A percentile compares a stretch with the other conserved stretches of the same genome.
These are phyloP conservation scores for Thripadectes ignobilis DNA, from an alignment of 2,797 vertebrate genomes.

Conservation along the genomic window DNA sequence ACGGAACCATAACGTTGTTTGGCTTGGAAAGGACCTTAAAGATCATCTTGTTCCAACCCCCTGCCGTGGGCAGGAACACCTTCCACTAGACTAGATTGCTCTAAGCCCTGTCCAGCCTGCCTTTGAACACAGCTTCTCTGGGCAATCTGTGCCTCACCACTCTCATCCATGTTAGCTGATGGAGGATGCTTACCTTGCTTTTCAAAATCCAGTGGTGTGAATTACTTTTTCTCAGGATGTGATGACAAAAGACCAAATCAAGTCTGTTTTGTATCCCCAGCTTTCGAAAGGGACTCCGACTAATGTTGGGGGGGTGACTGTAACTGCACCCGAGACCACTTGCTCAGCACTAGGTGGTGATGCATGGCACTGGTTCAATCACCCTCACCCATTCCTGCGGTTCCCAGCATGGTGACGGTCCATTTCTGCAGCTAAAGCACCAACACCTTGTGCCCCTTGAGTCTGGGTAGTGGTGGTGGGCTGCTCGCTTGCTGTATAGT, in stretches of 20 bases:
- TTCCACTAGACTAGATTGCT: not conserved
- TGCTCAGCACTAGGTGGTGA: not conserved
- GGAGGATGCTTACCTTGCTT: not conserved
- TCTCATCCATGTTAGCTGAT: not conserved
- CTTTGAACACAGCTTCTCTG: not conserved
- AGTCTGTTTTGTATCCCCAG: not conserved
- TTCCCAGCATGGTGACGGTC: not conserved
- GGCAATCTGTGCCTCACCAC: not conserved
- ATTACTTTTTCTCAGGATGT: not conserved
- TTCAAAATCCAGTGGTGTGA: not conserved
- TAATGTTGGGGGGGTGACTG: not conserved
- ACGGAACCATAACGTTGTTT: not conserved
- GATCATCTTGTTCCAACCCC: not conserved
- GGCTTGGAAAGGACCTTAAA: not conserved
- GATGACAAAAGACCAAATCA: not conserved
- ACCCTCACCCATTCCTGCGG: not conserved
- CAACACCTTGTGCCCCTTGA: rapidly evolving
- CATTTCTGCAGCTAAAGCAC: not conserved
- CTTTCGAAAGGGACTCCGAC: not conserved
- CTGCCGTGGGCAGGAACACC: not conserved
- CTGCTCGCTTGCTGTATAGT: not conserved
- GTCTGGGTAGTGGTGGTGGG: not conserved
- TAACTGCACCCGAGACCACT: not conserved
- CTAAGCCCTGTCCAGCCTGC: rapidly evolving
- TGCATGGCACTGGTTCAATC: not conserved